Base-by-base conservation (phyloP, 2,113 vertebrate species). In the Pedionomus torquatus region DNA sequence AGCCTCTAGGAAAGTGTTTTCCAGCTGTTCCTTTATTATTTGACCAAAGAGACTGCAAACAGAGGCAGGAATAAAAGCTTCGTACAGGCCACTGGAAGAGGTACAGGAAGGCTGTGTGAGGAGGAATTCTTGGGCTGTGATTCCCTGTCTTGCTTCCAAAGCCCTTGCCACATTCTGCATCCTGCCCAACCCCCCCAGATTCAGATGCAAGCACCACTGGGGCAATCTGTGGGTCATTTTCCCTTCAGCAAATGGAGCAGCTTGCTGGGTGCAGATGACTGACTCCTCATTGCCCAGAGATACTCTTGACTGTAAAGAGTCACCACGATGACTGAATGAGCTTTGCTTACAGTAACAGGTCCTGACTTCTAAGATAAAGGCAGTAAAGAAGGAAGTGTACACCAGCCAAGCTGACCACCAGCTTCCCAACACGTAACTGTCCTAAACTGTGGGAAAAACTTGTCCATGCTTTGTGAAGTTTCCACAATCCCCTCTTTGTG, bases 401-500 rank as follows among this genome's bases (percentile, higher is more conserved):
- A 49, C n/a, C 31, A 69, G 6, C 14, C 49, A 55, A 61, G 48
- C 33, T 41, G 52, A 93, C 33, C 41, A 28, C 13, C n/a, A n/a
- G 19, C 19, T 43, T 93, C 43, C 37, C 75, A 52, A 61, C 7
- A 12, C 18, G 7, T 51, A 61, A 83, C 35, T 75, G 41, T 54
- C 44, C 41, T 74, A n/a, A 93, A 75, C 11, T 65, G 12, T 63
- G 66, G 54, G 58, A n/a, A 90, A 77, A 77, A 33, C 23, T 77
- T 55, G 81, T 81, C 68, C 30, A 24, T 0, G 2, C 12, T 57
- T 93, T 71, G 76, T 55, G 69, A 90, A 80, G 18, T 51, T 51
- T 86, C 65, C 72, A 78, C 86, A 94, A 71, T 89, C 48, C 48
- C 35, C 71, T 78, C 66, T 92, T 94, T 95, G 90, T 82, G 60